These are phyloP conservation scores for Apodemus sylvaticus DNA, from an alignment of 2,113 vertebrate genomes.

Conservation along the genomic window DNA sequence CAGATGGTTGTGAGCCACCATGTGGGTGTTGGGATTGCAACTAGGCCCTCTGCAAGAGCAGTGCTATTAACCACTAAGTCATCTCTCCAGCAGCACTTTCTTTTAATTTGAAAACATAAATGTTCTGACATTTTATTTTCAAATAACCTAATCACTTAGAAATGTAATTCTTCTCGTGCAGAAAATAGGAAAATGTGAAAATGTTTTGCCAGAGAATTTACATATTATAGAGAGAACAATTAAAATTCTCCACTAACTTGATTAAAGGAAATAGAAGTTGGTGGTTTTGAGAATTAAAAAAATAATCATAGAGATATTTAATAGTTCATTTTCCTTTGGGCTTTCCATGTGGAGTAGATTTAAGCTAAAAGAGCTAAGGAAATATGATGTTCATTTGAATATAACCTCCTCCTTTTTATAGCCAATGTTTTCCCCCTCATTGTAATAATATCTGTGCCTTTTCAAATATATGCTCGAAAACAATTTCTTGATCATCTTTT, in stretches of 20 bases:
- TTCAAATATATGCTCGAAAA: constrained; percentile 54
- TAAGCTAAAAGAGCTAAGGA: constrained; percentile 41
- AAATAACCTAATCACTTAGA: constrained; percentile 21
- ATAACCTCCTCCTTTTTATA: constrained; percentile 34
- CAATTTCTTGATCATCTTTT: constrained; percentile 38
- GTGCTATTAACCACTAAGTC: neutral
- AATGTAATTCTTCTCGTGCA: constrained; percentile 32
- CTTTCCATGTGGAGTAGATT: constrained; percentile 25
- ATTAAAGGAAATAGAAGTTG: constrained; percentile 11
- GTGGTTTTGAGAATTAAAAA: constrained; percentile 27
- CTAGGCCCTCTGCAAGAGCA: neutral
- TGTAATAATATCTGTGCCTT: constrained; percentile 33
- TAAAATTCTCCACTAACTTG: constrained; percentile 41
- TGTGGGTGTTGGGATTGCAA: neutral
- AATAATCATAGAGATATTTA: neutral
- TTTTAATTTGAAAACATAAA: constrained; percentile 33
- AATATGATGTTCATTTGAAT: neutral
- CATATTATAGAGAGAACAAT: constrained; percentile 35
- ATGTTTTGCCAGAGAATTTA: constrained; percentile 48
- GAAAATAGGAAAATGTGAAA: constrained; percentile 17
- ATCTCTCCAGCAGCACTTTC: neutral
- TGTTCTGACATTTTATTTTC: constrained; percentile 41
- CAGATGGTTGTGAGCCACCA: neutral
- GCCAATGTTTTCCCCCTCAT: neutral
- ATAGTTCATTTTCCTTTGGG: constrained; percentile 40